phyloP scores from a whole-genome alignment of 2,888 invertebrate genomes.

The Thumatha senex region DNA sequence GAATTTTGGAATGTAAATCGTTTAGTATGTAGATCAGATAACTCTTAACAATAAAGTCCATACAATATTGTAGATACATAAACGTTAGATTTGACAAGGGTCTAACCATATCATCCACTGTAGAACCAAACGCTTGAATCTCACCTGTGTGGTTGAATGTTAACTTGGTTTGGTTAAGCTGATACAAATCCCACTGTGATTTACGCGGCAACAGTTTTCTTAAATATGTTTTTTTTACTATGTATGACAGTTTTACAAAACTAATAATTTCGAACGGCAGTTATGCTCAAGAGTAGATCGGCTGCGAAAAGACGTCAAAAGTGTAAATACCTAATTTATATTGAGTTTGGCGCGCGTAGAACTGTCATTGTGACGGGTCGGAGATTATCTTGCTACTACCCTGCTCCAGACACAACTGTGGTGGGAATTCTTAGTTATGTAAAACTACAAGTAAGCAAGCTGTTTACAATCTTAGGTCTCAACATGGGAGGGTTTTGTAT shows the following conservation, averaged over 20 bases:
- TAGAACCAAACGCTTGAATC: neutral
- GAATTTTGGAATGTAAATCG: too few species aligned
- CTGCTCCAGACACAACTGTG: too few species aligned
- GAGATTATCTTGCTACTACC: too few species aligned
- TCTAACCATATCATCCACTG: neutral
- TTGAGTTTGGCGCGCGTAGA: too few species aligned
- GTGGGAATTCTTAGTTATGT: too few species aligned
- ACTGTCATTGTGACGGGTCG: too few species aligned
- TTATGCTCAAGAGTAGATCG: too few species aligned
- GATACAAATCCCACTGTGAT: constrained; percentile 43
- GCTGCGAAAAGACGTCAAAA: too few species aligned
- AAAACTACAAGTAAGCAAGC: constrained; percentile 16
- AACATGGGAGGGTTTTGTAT: constrained; percentile 44
- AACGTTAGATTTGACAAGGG: neutral
- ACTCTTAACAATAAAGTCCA: too few species aligned
- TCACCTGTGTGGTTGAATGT: constrained; percentile 25
- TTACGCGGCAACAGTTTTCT: constrained; percentile 43
- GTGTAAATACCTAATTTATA: too few species aligned
- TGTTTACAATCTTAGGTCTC: constrained; percentile 47
- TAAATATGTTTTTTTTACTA: constrained; percentile 43
- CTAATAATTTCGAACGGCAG: too few species aligned
- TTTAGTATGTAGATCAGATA: too few species aligned
- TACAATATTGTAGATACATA: neutral
- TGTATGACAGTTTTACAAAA: constrained; percentile 18
- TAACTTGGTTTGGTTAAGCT: constrained; percentile 40